Base-by-base conservation (phyloP, 2,797 vertebrate genomes). In the Streptopelia turtur region DNA sequence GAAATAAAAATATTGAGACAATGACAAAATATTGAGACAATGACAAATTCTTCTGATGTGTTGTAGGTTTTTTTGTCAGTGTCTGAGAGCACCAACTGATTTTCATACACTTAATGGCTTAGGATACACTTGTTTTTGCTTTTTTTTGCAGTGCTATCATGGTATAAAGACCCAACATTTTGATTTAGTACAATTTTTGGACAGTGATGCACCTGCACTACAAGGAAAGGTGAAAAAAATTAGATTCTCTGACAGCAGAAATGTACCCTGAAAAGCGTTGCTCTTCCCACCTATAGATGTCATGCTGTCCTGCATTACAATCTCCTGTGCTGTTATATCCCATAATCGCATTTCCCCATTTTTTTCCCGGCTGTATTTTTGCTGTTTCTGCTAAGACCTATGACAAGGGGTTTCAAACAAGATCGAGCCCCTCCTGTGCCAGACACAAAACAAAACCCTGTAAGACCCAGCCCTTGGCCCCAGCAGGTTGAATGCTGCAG, bases 401-500 rank as follows among this genome's bases (percentile, higher is more conserved):
- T 39, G 77, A 50, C 88, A 89, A 90, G 57, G 77, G 60, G 71
- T 64, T 95, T 78, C 78, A 92, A 71, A 80, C 88, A 94, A 77
- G 90, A 37, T 3, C 0, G 17, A 94, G 83, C 74, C 31, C 60
- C 41, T 35, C 41, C 77, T 69, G 71, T 70, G 80, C 56, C 74
- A 84, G 78, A 56, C 74, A 88, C 39, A 74, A 74, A 89, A 77
- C 63, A 91, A 81, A 94, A 45, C 56, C 63, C 50, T 74, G 14
- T 14, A 8, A 86, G 72, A 37, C 31, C 57, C 53, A 17, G 16
- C 20, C 64, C 45, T 43, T 60, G 52, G 37, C 31, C 69, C 41
- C n/a, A 74, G 45, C 37, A 75, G 28, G 27, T 20, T 68, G 63
- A 69, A 43, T 33, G 31, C 24, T 83, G 55, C 33, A 68, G 30